These are phyloP conservation scores for Micromussa lordhowensis DNA, from an alignment of 92 coral and sea anemone genomes.

Conservation along the genomic window DNA sequence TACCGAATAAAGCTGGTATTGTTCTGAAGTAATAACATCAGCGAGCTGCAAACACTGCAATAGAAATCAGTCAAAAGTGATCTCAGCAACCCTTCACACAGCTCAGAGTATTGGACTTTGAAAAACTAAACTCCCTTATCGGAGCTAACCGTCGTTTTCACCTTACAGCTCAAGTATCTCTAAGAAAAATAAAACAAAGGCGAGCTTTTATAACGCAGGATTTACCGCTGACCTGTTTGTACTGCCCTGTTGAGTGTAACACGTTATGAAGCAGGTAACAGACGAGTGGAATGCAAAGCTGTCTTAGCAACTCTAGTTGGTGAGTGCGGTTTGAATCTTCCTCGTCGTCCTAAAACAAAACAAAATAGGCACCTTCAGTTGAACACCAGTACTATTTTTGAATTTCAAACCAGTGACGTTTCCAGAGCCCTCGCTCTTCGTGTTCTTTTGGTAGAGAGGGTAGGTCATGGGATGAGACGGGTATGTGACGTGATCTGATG, in stretches of 20 bases:
- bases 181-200: not conserved
- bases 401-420: too few species aligned
- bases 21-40: conserved; percentile 88
- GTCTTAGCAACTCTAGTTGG: conserved; percentile 88
- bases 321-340: conserved; percentile 77
- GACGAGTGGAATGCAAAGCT: conserved; percentile 89
- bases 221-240: conserved; percentile 67
- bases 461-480: too few species aligned
- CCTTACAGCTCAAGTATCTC: not conserved
- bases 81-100: not conserved
- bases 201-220: not conserved
- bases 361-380: not conserved
- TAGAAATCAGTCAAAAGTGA: not conserved
- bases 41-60: conserved; percentile 87
- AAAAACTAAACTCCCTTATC: not conserved
- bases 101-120: not conserved
- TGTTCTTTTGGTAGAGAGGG: too few species aligned
- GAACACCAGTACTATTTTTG: too few species aligned
- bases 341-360: conserved; percentile 69
- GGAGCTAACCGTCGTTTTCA: not conserved
- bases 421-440: too few species aligned
- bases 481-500: too few species aligned
- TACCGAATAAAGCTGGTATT: conserved; percentile 89
- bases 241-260: conserved; percentile 82
- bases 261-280: conserved; percentile 88